Percentiles rank a stretch among this genome's conserved stretches.
These are phyloP conservation scores for Oscheius onirici DNA, from an alignment of 2,888 invertebrate genomes.

Conservation along the genomic window DNA sequence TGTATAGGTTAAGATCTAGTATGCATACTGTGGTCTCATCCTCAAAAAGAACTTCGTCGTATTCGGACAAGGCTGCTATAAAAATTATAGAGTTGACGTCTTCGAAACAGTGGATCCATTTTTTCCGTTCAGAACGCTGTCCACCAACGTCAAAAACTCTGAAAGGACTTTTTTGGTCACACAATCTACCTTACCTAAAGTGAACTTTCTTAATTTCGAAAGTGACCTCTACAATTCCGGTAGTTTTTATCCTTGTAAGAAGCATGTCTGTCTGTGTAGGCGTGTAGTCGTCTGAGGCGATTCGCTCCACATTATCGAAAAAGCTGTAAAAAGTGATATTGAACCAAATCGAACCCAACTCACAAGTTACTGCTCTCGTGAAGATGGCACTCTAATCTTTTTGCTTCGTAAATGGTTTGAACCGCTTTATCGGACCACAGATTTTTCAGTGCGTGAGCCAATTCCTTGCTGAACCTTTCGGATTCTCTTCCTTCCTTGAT, in stretches of 20 bases:
- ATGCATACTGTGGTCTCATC: conserved; percentile 95
- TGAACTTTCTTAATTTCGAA: conserved; percentile 57
- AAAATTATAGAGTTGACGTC: conserved; percentile 84
- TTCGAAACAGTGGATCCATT: conserved; percentile 69
- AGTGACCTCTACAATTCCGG: conserved; percentile 57
- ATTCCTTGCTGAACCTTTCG: conserved; percentile 55
- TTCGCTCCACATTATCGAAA: conserved; percentile 62
- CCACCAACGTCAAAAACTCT: conserved; percentile 69
- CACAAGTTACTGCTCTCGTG: conserved; percentile 66
- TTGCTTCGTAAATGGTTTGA: conserved; percentile 39
- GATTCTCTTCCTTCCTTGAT: conserved; percentile 56
- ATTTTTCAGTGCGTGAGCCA: conserved; percentile 58
- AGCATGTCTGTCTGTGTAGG: conserved; percentile 66
- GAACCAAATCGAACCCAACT: conserved; percentile 7
- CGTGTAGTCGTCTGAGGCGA: conserved; percentile 54
- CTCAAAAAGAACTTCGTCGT: conserved; percentile 86
- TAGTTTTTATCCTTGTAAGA: conserved; percentile 64
- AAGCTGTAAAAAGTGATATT: conserved; percentile 60
- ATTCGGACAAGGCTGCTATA: conserved; percentile 95
- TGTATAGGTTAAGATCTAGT: not conserved
- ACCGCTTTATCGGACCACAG: conserved; percentile 52
- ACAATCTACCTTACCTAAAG: conserved; percentile 40
- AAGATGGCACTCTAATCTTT: conserved; percentile 58
- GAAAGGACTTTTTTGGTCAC: conserved; percentile 27
- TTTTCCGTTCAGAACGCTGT: conserved; percentile 61